These are phyloP conservation scores for Ceramica pisi DNA, from an alignment of 2,888 invertebrate species.

Conservation along the genomic window DNA sequence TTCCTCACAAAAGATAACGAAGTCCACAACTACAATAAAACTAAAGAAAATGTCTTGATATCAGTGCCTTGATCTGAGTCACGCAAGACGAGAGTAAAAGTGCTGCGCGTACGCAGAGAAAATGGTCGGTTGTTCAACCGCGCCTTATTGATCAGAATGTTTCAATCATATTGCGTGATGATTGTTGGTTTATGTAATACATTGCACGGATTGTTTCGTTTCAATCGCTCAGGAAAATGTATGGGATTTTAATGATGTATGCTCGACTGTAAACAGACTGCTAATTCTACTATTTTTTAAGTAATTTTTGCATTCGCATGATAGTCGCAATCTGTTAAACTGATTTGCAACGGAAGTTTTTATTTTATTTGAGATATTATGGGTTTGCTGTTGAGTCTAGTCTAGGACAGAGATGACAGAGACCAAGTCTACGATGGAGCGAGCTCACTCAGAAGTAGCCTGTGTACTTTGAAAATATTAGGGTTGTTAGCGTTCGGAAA, in stretches of 20 bases:
- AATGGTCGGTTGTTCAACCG: slow-evolving; percentile 71
- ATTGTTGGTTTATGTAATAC: slow-evolving; percentile 49
- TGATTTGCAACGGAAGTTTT: no score
- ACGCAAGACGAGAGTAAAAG: slow-evolving; percentile 70
- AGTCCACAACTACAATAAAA: slow-evolving; percentile 31
- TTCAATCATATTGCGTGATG: slow-evolving; percentile 63
- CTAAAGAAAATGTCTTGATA: slow-evolving; percentile 42
- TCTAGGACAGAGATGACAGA: no score
- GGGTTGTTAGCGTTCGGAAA: no score
- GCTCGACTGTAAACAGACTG: no score
- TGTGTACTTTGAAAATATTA: no score
- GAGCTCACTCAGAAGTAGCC: no score
- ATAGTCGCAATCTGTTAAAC: no score
- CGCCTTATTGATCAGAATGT: slow-evolving; percentile 61
- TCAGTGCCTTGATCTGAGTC: slow-evolving; percentile 48
- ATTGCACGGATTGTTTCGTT: slow-evolving; percentile 24
- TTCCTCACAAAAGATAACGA: slow-evolving; percentile 39
- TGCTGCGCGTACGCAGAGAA: slow-evolving; percentile 68
- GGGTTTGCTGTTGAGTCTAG: no score
- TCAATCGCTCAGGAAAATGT: slow-evolving; percentile 2
- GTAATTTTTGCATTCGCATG: no score
- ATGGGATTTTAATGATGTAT: slow-evolving; percentile 3
- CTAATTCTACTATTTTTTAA: no score
- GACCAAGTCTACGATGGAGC: no score
- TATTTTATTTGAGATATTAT: no score